Evolutionary conservation across 2,797 vertebrate genomes (phyloP).

Genomic region (Pipistrellus pipistrellus): DNA sequence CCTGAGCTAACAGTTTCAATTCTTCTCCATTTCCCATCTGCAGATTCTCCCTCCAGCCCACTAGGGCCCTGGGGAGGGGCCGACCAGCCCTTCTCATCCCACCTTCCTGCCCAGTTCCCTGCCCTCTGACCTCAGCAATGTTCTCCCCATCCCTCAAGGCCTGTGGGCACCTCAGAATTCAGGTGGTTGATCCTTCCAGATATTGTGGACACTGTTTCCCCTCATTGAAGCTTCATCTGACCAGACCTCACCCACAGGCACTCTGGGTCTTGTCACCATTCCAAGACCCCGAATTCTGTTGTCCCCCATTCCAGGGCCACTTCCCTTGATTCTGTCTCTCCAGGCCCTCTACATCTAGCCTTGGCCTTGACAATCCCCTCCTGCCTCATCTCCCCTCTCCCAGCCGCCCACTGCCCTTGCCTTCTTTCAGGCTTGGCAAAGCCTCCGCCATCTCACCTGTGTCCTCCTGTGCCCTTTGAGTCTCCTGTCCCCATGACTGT

Average conservation of each 20-base stretch:
- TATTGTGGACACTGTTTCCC: not conserved
- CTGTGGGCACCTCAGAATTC: not conserved
- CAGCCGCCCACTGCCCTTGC: not conserved
- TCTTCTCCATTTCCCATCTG: not conserved
- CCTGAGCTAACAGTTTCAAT: not conserved
- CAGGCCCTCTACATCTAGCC: not conserved
- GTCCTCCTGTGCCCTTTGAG: not conserved
- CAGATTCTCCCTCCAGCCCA: not conserved
- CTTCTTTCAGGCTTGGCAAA: not conserved
- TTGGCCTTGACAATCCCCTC: accelerated
- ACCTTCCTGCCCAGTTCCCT: not conserved
- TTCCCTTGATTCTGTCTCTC: not conserved
- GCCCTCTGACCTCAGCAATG: not conserved
- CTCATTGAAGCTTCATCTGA: not conserved
- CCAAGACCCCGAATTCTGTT: not conserved
- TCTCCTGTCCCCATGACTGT: not conserved
- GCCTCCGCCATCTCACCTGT: not conserved
- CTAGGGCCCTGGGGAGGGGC: accelerated
- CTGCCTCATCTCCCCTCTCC: not conserved
- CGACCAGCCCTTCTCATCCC: not conserved
- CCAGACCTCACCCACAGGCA: not conserved
- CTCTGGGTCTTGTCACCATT: not conserved
- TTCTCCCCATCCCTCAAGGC: not conserved
- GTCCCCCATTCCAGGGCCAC: not conserved
- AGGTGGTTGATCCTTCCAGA: not conserved